A percentile compares a stretch with the other conserved stretches of the same genome.
Conservation (phyloP, 2,797 vertebrate species). For the Halcyon smyrnensis region DNA sequence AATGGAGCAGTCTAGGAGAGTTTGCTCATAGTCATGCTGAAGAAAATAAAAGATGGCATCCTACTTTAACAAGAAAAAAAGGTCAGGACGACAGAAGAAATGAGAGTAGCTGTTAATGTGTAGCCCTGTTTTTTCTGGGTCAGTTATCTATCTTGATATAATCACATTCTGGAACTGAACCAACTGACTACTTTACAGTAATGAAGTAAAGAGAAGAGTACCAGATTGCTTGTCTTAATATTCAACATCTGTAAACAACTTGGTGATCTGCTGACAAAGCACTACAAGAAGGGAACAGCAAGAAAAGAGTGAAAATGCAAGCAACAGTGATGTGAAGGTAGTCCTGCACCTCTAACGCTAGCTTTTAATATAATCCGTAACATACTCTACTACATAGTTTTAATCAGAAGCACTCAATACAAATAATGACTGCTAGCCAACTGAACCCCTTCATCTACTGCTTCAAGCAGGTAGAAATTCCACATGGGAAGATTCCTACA, state of each 20-base stretch:
- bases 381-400: background rate
- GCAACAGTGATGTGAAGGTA: background rate
- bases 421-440: background rate
- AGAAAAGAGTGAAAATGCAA: background rate
- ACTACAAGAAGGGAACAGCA: background rate
- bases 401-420: background rate
- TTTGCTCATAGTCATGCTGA: background rate
- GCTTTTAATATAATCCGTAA: background rate
- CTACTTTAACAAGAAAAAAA: background rate
- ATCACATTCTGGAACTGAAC: background rate
- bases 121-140: background rate
- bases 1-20: background rate
- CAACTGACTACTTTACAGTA: slow-evolving; percentile 9
- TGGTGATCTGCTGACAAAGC: slow-evolving; percentile 31
- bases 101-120: background rate
- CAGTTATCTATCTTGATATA: background rate
- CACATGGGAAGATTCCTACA: background rate
- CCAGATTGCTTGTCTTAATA: slow-evolving; percentile 10
- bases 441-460: background rate
- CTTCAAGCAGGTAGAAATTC: background rate
- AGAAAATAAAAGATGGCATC: background rate
- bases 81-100: background rate
- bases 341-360: background rate
- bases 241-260: background rate
- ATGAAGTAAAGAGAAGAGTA: slow-evolving; percentile 28